phyloP scores from a whole-genome alignment of 2,888 invertebrate genomes.

The Amiota minor region DNA sequence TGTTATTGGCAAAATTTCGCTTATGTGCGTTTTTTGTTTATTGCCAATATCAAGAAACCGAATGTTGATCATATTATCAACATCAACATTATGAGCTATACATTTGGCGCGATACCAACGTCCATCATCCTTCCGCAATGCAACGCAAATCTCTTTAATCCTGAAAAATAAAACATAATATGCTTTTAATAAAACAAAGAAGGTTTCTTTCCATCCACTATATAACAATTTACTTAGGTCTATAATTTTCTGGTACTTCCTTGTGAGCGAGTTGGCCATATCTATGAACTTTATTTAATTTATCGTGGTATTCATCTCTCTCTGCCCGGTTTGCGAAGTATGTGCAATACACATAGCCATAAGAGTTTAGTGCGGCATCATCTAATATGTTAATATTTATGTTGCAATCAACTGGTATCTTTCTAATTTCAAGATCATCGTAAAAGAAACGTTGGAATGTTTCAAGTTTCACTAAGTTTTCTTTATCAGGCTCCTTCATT shows the following conservation, averaged over 20 bases:
- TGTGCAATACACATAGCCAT: constrained; percentile 45
- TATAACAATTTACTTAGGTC: constrained; percentile 42
- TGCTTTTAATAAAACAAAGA: too few relatives aligned
- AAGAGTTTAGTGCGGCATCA: constrained; percentile 19
- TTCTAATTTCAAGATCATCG: constrained; percentile 34
- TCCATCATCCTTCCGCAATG: not conserved
- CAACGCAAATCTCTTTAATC: too few relatives aligned
- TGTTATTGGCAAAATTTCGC: constrained; percentile 45
- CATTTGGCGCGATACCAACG: constrained; percentile 56
- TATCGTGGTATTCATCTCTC: constrained; percentile 27
- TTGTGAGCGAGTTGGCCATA: constrained; percentile 29
- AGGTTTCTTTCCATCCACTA: too few relatives aligned
- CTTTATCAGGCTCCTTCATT: not conserved
- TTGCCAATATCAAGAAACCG: constrained; percentile 55
- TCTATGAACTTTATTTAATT: constrained; percentile 5
- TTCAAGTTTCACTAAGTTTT: not conserved
- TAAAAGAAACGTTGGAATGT: too few relatives aligned
- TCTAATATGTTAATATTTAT: constrained; percentile 36
- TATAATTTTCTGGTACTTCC: constrained; percentile 30
- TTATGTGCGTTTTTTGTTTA: constrained; percentile 33
- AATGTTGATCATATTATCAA: constrained; percentile 31
- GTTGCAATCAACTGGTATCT: constrained; percentile 38
- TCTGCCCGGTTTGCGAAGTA: constrained; percentile 29
- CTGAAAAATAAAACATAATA: too few relatives aligned
- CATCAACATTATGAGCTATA: too few relatives aligned